phyloP scores from a whole-genome alignment of 2,113 vertebrate species.

The Chionomys nivalis region DNA sequence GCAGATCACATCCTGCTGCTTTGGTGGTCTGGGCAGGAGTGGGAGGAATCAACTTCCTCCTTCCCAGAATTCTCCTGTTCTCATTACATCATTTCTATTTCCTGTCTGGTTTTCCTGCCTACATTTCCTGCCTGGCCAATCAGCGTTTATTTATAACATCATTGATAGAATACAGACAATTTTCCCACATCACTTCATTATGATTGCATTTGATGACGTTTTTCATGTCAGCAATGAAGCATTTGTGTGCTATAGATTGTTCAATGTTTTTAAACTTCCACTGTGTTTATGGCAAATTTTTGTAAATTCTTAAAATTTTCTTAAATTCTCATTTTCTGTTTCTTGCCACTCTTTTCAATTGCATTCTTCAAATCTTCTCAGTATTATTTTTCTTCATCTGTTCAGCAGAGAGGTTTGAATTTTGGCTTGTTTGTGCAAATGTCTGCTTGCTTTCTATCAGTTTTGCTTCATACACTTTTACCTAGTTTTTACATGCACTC shows the following conservation, averaged over 20 bases:
- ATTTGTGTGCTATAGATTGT: neutral
- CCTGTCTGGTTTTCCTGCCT: no score
- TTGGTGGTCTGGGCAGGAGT: no score
- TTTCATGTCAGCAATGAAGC: neutral
- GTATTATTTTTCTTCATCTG: neutral
- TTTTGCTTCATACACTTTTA: neutral
- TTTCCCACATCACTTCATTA: neutral
- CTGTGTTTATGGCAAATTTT: neutral
- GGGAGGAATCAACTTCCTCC: no score
- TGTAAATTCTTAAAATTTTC: neutral
- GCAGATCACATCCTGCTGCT: no score
- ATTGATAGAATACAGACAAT: no score
- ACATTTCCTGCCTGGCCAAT: no score
- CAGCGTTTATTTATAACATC: no score
- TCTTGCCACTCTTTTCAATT: neutral
- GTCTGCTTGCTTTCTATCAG: neutral
- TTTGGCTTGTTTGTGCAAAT: slow-evolving; percentile 9
- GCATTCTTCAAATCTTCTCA: neutral
- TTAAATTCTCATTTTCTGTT: neutral
- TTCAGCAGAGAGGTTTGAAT: neutral
- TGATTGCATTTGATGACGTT: neutral
- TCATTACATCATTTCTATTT: no score
- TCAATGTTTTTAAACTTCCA: neutral
- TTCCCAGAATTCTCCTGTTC: no score
- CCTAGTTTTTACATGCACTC: neutral